A percentile compares a stretch with the other conserved stretches of the same genome.
Evolutionary conservation across 2,797 vertebrate species (phyloP).

Genomic region (Taeniopygia guttata): DNA sequence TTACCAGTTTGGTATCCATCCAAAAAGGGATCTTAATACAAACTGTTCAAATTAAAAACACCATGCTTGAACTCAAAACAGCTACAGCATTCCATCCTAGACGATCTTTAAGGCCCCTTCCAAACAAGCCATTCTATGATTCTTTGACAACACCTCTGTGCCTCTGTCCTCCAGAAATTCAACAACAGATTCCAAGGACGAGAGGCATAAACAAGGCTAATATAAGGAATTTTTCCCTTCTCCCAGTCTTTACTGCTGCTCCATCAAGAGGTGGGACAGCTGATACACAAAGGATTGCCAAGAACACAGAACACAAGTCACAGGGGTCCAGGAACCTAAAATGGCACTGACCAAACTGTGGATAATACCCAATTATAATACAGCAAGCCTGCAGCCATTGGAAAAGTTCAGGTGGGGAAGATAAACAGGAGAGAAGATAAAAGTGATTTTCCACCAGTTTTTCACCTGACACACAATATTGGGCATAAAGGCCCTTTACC

Average conservation of each 20-base stretch:
- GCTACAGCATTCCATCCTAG: neutral
- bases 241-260: neutral
- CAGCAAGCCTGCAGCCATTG: neutral
- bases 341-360: fast-evolving
- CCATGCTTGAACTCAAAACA: neutral
- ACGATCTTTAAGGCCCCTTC: neutral
- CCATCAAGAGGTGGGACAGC: neutral
- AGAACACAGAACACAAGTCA: neutral
- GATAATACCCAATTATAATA: neutral
- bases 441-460: neutral
- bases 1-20: neutral
- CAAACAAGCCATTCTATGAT: neutral
- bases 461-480: fast-evolving
- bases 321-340: neutral
- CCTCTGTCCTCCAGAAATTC: neutral
- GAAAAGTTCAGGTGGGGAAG: neutral
- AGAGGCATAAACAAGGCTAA: neutral
- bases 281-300: neutral
- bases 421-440: neutral
- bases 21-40: neutral
- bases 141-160: neutral
- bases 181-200: neutral
- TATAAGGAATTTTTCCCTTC: neutral
- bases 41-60: neutral
- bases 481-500: neutral